A percentile compares a stretch with the other conserved stretches of the same genome.
phyloP scores from a whole-genome alignment of 2,888 invertebrate genomes.

The Gnatocerus cornutus region DNA sequence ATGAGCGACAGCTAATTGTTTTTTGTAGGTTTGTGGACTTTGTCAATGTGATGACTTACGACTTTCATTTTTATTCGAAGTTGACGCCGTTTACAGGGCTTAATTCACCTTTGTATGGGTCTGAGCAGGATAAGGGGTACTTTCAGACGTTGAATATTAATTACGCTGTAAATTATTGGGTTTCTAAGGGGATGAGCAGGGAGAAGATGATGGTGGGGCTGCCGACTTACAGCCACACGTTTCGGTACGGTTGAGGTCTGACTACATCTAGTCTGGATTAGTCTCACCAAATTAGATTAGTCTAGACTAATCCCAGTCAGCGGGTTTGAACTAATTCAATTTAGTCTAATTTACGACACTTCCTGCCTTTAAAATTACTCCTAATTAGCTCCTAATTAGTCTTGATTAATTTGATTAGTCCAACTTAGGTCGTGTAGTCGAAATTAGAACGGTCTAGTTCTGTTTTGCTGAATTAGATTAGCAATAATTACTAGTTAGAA shows the following conservation, averaged over 20 bases:
- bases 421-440: too few species aligned
- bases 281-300: neutral
- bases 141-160: constrained; percentile 85
- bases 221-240: constrained; percentile 91
- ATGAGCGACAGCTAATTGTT: neutral
- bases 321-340: too few species aligned
- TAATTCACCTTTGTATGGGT: constrained; percentile 85
- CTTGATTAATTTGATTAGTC: too few species aligned
- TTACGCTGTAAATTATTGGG: constrained; percentile 86
- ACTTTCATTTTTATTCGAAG: constrained; percentile 86
- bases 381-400: too few species aligned
- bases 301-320: too few species aligned
- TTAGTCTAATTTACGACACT: too few species aligned
- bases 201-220: constrained; percentile 88
- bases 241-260: constrained; percentile 71
- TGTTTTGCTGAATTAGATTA: too few species aligned
- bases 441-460: too few species aligned
- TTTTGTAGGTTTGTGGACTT: constrained; percentile 81
- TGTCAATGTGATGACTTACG: constrained; percentile 94
- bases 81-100: constrained; percentile 88
- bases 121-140: constrained; percentile 76
- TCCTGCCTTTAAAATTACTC: too few species aligned
- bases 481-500: too few species aligned
- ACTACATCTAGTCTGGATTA: neutral
- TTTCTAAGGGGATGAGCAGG: constrained; percentile 81